These are phyloP conservation scores for Heliothis subflexa DNA, from an alignment of 1,140 invertebrate species.

Conservation along the genomic window DNA sequence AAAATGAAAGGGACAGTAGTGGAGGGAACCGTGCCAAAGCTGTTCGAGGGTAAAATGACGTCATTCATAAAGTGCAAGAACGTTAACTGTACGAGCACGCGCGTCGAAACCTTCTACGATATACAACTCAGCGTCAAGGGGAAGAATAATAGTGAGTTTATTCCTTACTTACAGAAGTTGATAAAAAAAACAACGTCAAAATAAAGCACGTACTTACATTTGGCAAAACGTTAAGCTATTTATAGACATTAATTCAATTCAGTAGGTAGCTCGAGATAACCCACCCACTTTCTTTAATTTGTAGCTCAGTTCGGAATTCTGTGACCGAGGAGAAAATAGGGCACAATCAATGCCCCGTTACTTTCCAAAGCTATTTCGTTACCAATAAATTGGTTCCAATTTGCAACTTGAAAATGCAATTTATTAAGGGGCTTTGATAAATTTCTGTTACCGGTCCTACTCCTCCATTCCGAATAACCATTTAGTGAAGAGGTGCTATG, in stretches of 20 bases:
- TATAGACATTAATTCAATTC: background rate
- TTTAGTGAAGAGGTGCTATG: slow-evolving; percentile 19
- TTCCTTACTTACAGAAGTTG: background rate
- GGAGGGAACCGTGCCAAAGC: slow-evolving; percentile 98
- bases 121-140: slow-evolving; percentile 99
- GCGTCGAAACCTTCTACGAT: slow-evolving; percentile 99
- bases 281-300: background rate
- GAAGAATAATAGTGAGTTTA: slow-evolving; percentile 96
- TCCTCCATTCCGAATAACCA: slow-evolving; percentile 6
- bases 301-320: background rate
- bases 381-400: slow-evolving; percentile 23
- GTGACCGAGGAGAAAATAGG: slow-evolving; percentile 7
- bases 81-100: slow-evolving; percentile 98
- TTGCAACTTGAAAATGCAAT: slow-evolving; percentile 32
- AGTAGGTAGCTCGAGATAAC: too few relatives aligned
- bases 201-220: too few relatives aligned
- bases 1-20: slow-evolving; percentile 99
- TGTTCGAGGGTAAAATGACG: slow-evolving; percentile 99
- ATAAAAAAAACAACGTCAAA: background rate
- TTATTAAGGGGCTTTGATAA: slow-evolving; percentile 6
- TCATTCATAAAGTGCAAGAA: slow-evolving; percentile 99
- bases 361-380: slow-evolving; percentile 27
- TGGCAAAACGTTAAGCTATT: background rate
- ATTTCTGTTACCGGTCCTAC: slow-evolving; percentile 1
- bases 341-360: background rate